Evolutionary conservation across 1,140 invertebrate genomes (phyloP).

Genomic region (Zaprionus camerounensis): DNA sequence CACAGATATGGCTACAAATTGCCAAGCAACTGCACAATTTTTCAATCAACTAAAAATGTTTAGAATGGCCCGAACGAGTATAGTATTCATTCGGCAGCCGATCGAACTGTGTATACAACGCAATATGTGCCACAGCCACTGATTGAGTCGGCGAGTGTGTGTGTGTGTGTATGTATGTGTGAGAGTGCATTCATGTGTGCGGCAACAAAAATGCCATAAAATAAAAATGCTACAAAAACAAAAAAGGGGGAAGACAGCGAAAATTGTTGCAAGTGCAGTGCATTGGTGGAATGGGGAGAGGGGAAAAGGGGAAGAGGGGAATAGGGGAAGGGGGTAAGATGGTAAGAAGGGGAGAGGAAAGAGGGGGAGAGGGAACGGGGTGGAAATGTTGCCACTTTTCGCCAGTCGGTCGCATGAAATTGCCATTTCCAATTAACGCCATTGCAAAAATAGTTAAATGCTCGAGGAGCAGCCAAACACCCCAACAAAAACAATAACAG

Average conservation of each 20-base stretch:
- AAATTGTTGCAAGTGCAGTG: slow-evolving; percentile 44
- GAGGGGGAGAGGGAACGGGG: not conserved
- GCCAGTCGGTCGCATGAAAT: slow-evolving; percentile 69
- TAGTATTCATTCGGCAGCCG: slow-evolving; percentile 61
- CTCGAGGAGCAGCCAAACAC: slow-evolving; percentile 42
- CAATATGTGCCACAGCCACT: slow-evolving; percentile 66
- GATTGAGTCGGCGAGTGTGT: slow-evolving; percentile 48
- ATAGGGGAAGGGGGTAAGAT: too few species aligned
- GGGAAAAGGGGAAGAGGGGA: too few species aligned
- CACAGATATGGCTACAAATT: slow-evolving; percentile 44
- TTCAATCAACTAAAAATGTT: slow-evolving; percentile 82
- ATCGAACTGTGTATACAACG: slow-evolving; percentile 49
- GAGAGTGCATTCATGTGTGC: slow-evolving; percentile 27
- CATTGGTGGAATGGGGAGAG: not conserved
- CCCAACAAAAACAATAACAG: slow-evolving; percentile 37
- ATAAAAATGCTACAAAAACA: slow-evolving; percentile 61
- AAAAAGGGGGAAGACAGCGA: slow-evolving; percentile 9
- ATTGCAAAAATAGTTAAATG: slow-evolving; percentile 83
- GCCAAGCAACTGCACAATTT: slow-evolving; percentile 79
- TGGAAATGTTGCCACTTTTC: slow-evolving; percentile 35
- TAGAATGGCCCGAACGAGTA: slow-evolving; percentile 65
- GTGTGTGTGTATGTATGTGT: slow-evolving; percentile 24
- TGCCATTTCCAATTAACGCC: slow-evolving; percentile 83
- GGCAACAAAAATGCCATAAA: slow-evolving; percentile 67
- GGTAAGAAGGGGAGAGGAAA: too few species aligned